phyloP scores from a whole-genome alignment of 2,888 invertebrate genomes.

The Auanema sp. region DNA sequence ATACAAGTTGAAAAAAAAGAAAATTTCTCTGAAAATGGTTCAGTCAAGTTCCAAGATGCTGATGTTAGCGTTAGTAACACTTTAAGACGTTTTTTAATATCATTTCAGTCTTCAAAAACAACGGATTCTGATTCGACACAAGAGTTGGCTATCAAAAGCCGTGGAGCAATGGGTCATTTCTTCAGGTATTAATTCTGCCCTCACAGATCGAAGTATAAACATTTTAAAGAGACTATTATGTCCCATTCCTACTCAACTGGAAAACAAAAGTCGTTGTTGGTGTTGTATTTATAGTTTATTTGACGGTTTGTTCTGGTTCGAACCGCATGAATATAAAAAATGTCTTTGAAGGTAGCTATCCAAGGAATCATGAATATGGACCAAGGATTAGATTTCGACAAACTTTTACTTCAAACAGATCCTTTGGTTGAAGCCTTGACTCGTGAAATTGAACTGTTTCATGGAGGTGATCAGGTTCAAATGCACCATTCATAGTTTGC shows the following conservation, averaged over 20 bases:
- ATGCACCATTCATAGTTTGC: background rate
- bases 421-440: constrained; percentile 55
- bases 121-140: constrained; percentile 28
- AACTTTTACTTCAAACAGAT: constrained; percentile 56
- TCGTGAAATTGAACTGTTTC: constrained; percentile 61
- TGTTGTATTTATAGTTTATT: constrained; percentile 76
- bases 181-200: too few relatives aligned
- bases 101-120: constrained; percentile 2
- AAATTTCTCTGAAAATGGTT: too few relatives aligned
- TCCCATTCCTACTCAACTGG: constrained; percentile 57
- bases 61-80: background rate
- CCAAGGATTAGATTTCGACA: constrained; percentile 63
- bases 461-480: constrained; percentile 61
- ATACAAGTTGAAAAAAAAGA: too few relatives aligned
- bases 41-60: too few relatives aligned
- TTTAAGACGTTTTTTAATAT: background rate
- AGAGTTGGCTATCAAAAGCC: constrained; percentile 40
- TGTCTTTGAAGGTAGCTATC: constrained; percentile 68
- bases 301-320: constrained; percentile 72
- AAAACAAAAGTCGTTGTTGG: constrained; percentile 71
- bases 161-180: constrained; percentile 55
- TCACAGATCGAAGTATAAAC: background rate
- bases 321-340: background rate
- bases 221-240: constrained; percentile 56
- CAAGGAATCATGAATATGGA: constrained; percentile 75